Base-by-base conservation (phyloP, 2,888 invertebrate genomes). In the Rotaria macrura region DNA sequence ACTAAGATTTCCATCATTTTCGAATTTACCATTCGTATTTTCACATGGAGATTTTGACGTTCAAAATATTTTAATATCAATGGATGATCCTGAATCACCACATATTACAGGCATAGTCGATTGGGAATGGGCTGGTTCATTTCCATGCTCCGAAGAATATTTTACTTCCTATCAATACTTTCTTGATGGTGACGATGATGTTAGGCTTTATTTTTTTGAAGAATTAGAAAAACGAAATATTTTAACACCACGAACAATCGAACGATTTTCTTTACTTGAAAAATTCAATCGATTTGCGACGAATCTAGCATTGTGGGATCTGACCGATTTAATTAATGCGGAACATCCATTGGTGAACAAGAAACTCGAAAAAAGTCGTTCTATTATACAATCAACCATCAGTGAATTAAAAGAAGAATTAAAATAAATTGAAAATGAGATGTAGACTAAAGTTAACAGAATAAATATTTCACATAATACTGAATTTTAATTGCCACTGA, bases 81-180 rank as follows among this genome's bases (percentile, higher is more conserved):
- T 34, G 17, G 34, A 65, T 65, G 34, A 65, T 65, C 65, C 20
- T 20, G 65, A 65, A 34, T 65, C 14, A 34, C 65, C 65, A 6
- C 65, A 20, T 65, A 65, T 65, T 34, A 79, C 79, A 2, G 79
- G 43, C 10, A 79, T 79, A n/a, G 43, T 79, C 38, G 79, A 79
- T 43, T 79, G 79, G 79, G 79, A 79, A 79, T 79, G 79, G 79
- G 23, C 79, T 10, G 79, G 79, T 43, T 79, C 79, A n/a, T 79
- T 79, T 79, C 43, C 79, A n/a, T 79, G 79, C n/a, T 79, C 79
- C 3, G 79, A 79, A 79, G 79, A 79, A 79, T 79, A 79, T 79
- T 79, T 79, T 79, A 40, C 40, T 12, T 79, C 79, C 5, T 79
- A 79, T 43, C 9, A 79, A 43, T 34, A 14, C 3, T 34, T 65